These are phyloP conservation scores for Enoplosus armatus DNA, from an alignment of 2,797 vertebrate genomes.

Conservation along the genomic window DNA sequence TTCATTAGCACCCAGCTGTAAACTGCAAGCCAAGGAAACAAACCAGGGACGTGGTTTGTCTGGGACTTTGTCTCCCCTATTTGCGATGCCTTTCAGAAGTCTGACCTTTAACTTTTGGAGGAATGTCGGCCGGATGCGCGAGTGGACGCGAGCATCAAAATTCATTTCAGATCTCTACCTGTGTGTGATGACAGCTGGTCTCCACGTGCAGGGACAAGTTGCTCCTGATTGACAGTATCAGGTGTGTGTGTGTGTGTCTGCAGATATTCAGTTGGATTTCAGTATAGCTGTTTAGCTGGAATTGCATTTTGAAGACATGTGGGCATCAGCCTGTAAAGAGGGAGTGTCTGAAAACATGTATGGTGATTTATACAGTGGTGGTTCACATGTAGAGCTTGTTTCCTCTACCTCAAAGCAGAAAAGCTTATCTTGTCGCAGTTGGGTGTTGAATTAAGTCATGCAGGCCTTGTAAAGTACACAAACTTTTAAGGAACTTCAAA, in stretches of 20 bases:
- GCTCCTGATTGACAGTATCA: constrained; percentile 24
- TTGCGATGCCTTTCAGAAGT: neutral
- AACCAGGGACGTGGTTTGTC: constrained; percentile 23
- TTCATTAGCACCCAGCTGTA: constrained; percentile 33
- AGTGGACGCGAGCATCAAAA: constrained; percentile 6
- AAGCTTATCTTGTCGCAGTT: too few relatives aligned
- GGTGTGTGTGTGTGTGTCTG: constrained; percentile 16
- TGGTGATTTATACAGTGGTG: neutral
- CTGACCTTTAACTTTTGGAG: constrained; percentile 22
- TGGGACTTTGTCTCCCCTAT: neutral
- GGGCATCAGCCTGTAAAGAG: neutral
- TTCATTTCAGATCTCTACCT: constrained; percentile 27
- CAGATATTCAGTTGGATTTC: constrained; percentile 2
- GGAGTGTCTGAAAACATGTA: neutral
- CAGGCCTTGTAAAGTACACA: neutral
- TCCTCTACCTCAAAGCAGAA: neutral
- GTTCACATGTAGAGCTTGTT: neutral
- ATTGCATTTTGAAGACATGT: neutral
- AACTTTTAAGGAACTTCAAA: neutral
- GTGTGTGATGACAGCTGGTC: constrained; percentile 39
- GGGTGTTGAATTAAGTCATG: neutral
- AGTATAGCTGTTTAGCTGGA: neutral
- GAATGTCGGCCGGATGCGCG: constrained; percentile 38
- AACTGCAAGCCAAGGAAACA: constrained; percentile 17
- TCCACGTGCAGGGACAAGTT: constrained; percentile 21